Percentiles rank a stretch among this genome's conserved stretches.
Evolutionary conservation across 2,797 vertebrate species (phyloP).

Genomic region (Acridotheres tristis): DNA sequence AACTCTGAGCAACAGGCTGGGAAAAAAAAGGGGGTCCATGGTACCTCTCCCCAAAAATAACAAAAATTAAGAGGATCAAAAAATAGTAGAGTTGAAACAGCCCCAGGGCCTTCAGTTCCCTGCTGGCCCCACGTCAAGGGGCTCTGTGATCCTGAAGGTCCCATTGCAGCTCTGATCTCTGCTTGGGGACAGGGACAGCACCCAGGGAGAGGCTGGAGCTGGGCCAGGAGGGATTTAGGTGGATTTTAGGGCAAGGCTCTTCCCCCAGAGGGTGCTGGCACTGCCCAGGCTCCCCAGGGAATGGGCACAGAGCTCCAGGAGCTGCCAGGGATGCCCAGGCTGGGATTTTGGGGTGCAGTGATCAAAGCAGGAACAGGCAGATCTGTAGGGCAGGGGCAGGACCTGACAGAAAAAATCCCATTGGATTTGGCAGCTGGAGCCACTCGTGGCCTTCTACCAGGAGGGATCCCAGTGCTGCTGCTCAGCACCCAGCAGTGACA

Average conservation of each 20-base stretch:
- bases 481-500: neutral
- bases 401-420: neutral
- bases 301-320: neutral
- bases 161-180: fast-evolving
- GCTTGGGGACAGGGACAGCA: neutral
- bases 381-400: neutral
- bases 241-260: neutral
- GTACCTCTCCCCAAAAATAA: neutral
- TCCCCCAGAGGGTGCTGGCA: neutral
- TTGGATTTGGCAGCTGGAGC: neutral
- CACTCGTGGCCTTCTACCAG: neutral
- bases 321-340: neutral
- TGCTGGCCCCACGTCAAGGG: neutral
- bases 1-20: neutral
- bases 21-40: neutral
- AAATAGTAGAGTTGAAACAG: neutral
- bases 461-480: neutral
- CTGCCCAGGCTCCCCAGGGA: neutral
- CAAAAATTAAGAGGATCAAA: neutral
- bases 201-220: no score
- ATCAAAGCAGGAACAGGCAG: neutral
- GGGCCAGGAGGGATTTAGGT: neutral
- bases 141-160: neutral
- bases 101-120: neutral
- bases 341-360: neutral